Evolutionary conservation across 2,797 vertebrate genomes (phyloP).

Genomic region (Gouania willdenowi): DNA sequence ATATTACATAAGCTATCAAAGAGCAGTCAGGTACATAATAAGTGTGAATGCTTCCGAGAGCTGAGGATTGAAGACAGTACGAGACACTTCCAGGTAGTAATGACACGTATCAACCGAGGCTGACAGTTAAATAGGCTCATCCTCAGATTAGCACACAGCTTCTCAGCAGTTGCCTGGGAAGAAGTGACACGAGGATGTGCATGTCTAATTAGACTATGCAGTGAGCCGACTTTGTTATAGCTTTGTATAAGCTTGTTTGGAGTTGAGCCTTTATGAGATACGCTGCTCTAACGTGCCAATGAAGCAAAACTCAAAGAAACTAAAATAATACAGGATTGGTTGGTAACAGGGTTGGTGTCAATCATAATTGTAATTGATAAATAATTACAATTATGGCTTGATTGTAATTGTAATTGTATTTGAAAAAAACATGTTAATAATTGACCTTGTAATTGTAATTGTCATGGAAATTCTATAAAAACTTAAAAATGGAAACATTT

Average conservation of each 20-base stretch:
- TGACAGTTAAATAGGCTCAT: conserved; percentile 31
- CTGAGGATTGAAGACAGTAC: conserved; percentile 2
- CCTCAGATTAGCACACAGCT: conserved; percentile 29
- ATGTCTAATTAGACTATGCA: conserved; percentile 47
- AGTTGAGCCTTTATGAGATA: conserved; percentile 46
- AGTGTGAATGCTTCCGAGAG: not conserved
- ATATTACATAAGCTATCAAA: not conserved
- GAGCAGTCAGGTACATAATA: not conserved
- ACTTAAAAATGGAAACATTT: no score
- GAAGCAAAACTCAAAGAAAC: no score
- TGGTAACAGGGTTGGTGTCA: no score
- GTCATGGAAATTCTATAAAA: no score
- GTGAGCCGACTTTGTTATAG: conserved; percentile 44
- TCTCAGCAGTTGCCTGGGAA: conserved; percentile 10
- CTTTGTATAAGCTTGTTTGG: conserved; percentile 32
- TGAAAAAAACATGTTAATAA: no score
- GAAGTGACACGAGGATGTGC: conserved; percentile 53
- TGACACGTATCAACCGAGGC: conserved; percentile 31
- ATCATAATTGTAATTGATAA: no score
- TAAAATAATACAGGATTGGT: no score
- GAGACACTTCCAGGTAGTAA: conserved; percentile 12
- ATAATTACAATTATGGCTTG: no score
- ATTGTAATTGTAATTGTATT: no score
- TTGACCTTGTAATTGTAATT: no score
- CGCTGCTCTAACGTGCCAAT: conserved; percentile 43